Percentiles rank a stretch among this genome's conserved stretches.
Evolutionary conservation across 2,113 vertebrate genomes (phyloP).

Genomic region (Muscicapa adusta): DNA sequence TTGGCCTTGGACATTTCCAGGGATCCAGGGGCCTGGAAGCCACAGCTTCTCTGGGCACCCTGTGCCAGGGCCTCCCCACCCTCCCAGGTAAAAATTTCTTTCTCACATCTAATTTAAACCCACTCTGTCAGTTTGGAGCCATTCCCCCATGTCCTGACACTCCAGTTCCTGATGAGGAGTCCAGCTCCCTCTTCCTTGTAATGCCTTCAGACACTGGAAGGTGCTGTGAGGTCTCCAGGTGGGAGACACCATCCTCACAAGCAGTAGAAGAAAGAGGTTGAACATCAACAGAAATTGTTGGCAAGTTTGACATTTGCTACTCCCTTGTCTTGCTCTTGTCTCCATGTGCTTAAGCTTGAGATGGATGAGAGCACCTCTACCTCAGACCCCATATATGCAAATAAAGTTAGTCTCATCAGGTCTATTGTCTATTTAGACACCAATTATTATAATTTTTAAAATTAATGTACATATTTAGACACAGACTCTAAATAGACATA

Average conservation of each 20-base stretch:
- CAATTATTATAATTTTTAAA: neutral
- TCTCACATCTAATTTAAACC: neutral
- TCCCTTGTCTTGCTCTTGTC: neutral
- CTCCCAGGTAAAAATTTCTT: neutral
- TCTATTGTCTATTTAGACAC: neutral
- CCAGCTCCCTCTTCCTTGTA: neutral
- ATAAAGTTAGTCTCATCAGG: neutral
- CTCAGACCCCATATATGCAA: neutral
- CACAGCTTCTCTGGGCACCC: neutral
- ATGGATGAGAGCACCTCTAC: fast-evolving
- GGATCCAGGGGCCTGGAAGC: neutral
- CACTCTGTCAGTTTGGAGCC: neutral
- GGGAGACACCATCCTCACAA: fast-evolving
- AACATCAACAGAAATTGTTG: neutral
- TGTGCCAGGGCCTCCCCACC: neutral
- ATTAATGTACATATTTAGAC: neutral
- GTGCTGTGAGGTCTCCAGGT: neutral
- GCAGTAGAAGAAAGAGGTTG: neutral
- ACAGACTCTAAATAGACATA: neutral
- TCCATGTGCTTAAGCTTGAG: neutral
- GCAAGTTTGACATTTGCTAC: neutral
- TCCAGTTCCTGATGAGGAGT: neutral
- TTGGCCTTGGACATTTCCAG: neutral
- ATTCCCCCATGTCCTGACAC: neutral
- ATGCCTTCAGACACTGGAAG: neutral